phyloP scores from a whole-genome alignment of 2,888 invertebrate species.

The Lasioglossum malachurum region DNA sequence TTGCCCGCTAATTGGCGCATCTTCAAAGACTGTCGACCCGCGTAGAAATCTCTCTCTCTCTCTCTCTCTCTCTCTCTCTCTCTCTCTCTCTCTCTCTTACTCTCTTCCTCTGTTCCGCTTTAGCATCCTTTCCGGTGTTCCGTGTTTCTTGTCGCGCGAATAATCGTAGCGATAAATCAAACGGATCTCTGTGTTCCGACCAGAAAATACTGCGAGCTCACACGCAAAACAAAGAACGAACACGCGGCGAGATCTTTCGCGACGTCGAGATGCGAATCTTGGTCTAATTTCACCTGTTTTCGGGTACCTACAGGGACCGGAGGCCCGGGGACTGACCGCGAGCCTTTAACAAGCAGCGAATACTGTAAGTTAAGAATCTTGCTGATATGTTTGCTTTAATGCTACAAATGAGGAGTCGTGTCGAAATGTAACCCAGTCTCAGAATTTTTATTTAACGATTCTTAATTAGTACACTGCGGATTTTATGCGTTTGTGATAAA shows the following conservation, averaged over 20 bases:
- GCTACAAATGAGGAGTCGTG: too few species aligned
- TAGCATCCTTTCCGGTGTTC: conserved; percentile 14
- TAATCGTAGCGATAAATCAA: conserved; percentile 26
- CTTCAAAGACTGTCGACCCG: conserved; percentile 62
- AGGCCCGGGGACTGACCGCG: not conserved
- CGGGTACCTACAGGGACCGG: not conserved
- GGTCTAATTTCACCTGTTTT: not conserved
- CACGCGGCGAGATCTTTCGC: not conserved
- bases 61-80: not conserved
- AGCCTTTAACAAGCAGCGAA: not conserved
- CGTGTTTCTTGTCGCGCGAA: conserved; percentile 10
- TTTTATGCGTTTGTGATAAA: too few species aligned
- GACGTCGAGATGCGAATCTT: not conserved
- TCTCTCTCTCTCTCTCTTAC: not conserved
- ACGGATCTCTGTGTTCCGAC: conserved; percentile 5
- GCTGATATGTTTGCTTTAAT: too few species aligned
- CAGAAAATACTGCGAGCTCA: not conserved
- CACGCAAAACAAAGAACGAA: not conserved
- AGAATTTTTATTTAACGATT: too few species aligned
- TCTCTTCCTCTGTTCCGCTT: conserved; percentile 7
- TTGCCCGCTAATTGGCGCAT: conserved; percentile 67
- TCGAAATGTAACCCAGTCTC: too few species aligned
- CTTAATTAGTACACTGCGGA: too few species aligned
- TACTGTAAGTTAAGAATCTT: too few species aligned
- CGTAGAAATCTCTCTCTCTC: conserved; percentile 3